phyloP scores from a whole-genome alignment of 2,888 invertebrate genomes.

The Zhengitettix transpicula region DNA sequence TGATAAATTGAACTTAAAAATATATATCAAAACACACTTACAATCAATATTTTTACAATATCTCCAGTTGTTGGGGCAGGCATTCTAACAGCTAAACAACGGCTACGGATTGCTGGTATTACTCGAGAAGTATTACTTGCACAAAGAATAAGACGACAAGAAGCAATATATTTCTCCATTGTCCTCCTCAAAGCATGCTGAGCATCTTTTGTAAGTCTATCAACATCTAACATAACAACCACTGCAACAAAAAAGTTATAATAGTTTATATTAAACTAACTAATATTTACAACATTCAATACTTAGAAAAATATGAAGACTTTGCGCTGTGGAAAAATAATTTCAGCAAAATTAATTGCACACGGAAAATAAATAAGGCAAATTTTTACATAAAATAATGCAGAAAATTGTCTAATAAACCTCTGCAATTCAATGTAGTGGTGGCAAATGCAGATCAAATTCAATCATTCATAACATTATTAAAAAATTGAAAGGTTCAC shows the following conservation, averaged over 20 bases:
- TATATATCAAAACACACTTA: constrained; percentile 8
- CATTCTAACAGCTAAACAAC: constrained; percentile 85
- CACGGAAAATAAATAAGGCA: too few relatives aligned
- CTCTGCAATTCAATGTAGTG: too few relatives aligned
- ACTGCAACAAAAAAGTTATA: constrained; percentile 35
- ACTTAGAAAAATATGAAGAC: too few relatives aligned
- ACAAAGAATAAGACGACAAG: constrained; percentile 84
- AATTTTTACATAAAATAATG: too few relatives aligned
- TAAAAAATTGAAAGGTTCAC: too few relatives aligned
- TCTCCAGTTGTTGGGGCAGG: constrained; percentile 70
- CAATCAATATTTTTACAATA: constrained; percentile 44
- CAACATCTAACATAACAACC: constrained; percentile 87
- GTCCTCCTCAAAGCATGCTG: constrained; percentile 95
- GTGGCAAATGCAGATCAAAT: too few relatives aligned
- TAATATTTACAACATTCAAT: too few relatives aligned
- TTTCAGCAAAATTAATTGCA: too few relatives aligned
- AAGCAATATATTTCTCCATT: constrained; percentile 96
- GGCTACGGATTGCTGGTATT: constrained; percentile 89
- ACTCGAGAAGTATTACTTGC: constrained; percentile 90
- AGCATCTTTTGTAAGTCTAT: constrained; percentile 88
- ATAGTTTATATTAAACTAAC: too few relatives aligned
- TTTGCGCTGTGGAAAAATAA: too few relatives aligned
- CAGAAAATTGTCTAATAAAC: too few relatives aligned
- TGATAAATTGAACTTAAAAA: constrained; percentile 9
- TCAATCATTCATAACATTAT: too few relatives aligned